phyloP scores from a whole-genome alignment of 2,113 vertebrate species.

The Serilophus lunatus region DNA sequence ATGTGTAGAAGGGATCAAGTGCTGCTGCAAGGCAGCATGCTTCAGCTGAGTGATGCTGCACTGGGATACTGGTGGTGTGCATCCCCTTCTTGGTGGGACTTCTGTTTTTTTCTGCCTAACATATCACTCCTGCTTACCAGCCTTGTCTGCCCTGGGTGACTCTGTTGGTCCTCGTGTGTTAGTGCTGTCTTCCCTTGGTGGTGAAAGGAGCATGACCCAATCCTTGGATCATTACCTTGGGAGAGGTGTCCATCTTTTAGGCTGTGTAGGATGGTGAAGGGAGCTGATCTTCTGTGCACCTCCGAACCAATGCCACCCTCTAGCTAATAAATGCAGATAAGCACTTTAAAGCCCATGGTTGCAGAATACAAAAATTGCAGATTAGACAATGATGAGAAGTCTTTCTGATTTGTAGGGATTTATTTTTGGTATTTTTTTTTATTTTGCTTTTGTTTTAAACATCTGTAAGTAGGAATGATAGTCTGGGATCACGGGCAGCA shows the following conservation, averaged over 20 bases:
- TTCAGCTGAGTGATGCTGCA: neutral
- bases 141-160: neutral
- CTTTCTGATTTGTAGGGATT: neutral
- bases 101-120: neutral
- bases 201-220: accelerated
- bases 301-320: neutral
- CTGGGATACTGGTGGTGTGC: neutral
- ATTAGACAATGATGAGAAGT: neutral
- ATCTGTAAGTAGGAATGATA: neutral
- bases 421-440: neutral
- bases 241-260: neutral
- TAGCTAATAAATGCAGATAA: neutral
- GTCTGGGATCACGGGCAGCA: neutral
- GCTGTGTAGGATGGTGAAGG: accelerated
- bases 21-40: no score
- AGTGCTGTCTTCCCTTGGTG: neutral
- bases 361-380: neutral
- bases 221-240: neutral
- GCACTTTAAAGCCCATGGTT: neutral
- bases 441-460: neutral
- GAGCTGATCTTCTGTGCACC: neutral
- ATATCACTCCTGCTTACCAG: neutral
- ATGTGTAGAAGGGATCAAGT: neutral
- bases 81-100: neutral
- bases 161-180: neutral